A percentile compares a stretch with the other conserved stretches of the same genome.
Conservation (phyloP, 2,113 vertebrate species). For the Girardinichthys multiradiatus region DNA sequence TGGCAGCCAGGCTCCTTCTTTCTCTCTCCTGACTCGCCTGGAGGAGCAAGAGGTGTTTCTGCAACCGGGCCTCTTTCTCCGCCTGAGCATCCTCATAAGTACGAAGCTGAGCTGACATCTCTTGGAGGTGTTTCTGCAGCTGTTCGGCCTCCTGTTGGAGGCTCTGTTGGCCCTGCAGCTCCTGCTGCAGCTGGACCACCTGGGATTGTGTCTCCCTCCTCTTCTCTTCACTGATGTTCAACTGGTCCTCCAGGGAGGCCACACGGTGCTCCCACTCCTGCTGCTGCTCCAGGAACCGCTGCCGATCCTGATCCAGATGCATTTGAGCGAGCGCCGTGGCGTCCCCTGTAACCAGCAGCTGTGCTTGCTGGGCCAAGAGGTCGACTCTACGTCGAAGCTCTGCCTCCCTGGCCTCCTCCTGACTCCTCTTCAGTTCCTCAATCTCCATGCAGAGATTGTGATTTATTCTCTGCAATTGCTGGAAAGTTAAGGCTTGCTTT, state of each 20-base stretch:
- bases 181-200: constrained; percentile 78
- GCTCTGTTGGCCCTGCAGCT: constrained; percentile 81
- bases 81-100: constrained; percentile 83
- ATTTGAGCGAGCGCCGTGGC: constrained; percentile 60
- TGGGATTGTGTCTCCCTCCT: constrained; percentile 81
- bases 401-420: constrained; percentile 87
- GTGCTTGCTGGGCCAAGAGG: constrained; percentile 86
- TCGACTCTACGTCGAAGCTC: constrained; percentile 87
- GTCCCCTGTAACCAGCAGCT: constrained; percentile 67
- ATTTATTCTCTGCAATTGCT: constrained; percentile 88
- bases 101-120: constrained; percentile 81
- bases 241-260: constrained; percentile 80
- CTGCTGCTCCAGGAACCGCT: constrained; percentile 43
- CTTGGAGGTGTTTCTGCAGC: constrained; percentile 80
- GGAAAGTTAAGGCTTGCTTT: constrained; percentile 81
- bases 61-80: constrained; percentile 86
- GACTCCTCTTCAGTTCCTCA: constrained; percentile 84
- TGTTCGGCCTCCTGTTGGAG: constrained; percentile 82
- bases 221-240: constrained; percentile 79
- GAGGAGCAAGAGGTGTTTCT: constrained; percentile 86
- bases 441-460: constrained; percentile 86
- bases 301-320: constrained; percentile 65
- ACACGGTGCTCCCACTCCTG: constrained; percentile 47
- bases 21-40: constrained; percentile 91
- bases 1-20: constrained; percentile 82